These are phyloP conservation scores for Sarcophaga rosellei DNA, from an alignment of 2,888 invertebrate species.

Conservation along the genomic window DNA sequence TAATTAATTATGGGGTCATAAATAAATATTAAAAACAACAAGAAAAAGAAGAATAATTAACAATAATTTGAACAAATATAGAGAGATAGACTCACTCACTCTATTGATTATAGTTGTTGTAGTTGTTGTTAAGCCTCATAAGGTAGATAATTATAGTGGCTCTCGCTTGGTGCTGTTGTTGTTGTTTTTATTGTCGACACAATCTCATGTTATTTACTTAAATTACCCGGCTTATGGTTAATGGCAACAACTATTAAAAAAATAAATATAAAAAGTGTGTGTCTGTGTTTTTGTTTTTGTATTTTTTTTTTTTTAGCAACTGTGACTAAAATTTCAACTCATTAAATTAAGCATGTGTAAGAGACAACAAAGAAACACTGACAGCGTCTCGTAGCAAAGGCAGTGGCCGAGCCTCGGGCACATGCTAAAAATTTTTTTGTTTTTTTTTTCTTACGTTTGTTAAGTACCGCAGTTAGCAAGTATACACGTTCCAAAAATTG, in stretches of 20 bases:
- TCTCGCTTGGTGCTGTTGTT: background rate
- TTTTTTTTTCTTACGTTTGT: background rate
- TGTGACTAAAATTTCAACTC: background rate
- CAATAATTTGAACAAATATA: background rate
- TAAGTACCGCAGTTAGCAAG: background rate
- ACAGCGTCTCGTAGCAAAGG: background rate
- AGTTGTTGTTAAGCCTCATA: conserved; percentile 22
- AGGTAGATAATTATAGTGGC: conserved; percentile 15
- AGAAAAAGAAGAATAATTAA: background rate
- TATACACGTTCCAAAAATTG: background rate
- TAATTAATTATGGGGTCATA: too few relatives aligned
- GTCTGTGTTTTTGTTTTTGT: too few relatives aligned
- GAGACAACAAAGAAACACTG: background rate
- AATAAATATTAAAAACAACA: too few relatives aligned
- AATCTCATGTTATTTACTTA: conserved; percentile 46
- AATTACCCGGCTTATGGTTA: conserved; percentile 43
- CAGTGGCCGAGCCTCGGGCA: background rate
- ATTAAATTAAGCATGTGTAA: background rate
- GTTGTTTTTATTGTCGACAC: conserved; percentile 5
- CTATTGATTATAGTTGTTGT: conserved; percentile 2
- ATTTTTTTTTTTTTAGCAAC: background rate
- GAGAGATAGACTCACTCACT: background rate
- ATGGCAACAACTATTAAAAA: conserved; percentile 17
- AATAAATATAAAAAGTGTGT: background rate
- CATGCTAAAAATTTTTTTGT: background rate